Evolutionary conservation across 1,140 invertebrate species (phyloP), one percentile per base, ranked within the genome.

Genomic region (Orchesella cincta): DNA sequence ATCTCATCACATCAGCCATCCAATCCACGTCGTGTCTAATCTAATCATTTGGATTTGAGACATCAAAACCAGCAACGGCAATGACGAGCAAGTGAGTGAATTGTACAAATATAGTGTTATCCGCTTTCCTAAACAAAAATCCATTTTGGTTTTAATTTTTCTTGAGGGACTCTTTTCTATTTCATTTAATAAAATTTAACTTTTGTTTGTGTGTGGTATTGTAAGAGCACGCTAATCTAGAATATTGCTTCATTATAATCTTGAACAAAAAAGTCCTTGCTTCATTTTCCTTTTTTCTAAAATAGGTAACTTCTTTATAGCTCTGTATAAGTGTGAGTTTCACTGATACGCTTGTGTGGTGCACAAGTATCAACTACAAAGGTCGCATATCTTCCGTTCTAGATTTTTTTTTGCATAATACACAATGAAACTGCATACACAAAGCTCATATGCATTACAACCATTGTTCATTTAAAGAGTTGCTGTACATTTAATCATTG

Each of bases 191-290:
- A 3, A 67, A 8, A 8, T 33, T 18, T 23, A 31, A 31, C 62
- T 31, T 67, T 14, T 8, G 14, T 57, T 46, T 46, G 23, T 18
- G 8, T 14, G n/a, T 31, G n/a, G 29, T 31, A 67, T 33, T 67
- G 31, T 3, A 12, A 46, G 8, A 46, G 8, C 20, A 46, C 20
- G 8, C 8, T 46, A 12, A 20, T 20, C 20, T 46, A 12, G 39
- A 46, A 12, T 46, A 33, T 67, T 67, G 31, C 62, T 31, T 67
- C 62, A 67, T 67, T 26, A 33, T 67, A 31, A 67, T 67, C 62
- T 67, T 67, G 31, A 67, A 67, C 62, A 67, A 67, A 67, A 67
- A 57, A 29, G 23, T 57, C 62, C 62, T 67, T 67, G 62, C 62
- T 67, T 67, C 62, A 67, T 67, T 67, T 67, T 31, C 31, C 23